Evolutionary conservation across 2,113 vertebrate species (phyloP).

Genomic region (Thermophis baileyi): DNA sequence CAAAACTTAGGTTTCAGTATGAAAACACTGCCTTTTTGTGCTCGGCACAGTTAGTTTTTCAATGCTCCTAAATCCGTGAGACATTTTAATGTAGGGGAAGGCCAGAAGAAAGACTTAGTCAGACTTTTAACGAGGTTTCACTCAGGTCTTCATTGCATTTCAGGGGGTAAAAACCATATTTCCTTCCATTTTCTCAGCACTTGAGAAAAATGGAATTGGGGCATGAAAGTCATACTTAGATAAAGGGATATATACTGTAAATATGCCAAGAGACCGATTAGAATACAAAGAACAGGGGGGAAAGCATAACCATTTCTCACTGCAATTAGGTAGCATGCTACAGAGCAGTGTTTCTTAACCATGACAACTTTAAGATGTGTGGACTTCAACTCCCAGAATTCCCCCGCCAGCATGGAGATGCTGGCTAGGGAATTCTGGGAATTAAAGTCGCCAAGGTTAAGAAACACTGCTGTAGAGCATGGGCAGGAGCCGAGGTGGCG

Average conservation of each 20-base stretch:
- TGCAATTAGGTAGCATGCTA: background rate
- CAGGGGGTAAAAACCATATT: conserved; percentile 43
- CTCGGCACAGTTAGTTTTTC: background rate
- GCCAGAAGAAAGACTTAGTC: conserved; percentile 42
- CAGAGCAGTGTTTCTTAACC: background rate
- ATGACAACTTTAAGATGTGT: background rate
- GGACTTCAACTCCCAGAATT: background rate
- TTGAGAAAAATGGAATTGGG: conserved; percentile 33
- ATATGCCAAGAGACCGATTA: conserved; percentile 15
- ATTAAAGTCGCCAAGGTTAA: background rate
- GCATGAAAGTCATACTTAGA: conserved; percentile 41
- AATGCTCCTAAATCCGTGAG: background rate
- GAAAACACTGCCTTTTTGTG: background rate
- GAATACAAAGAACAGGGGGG: background rate
- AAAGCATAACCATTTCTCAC: background rate
- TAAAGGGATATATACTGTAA: conserved; percentile 20
- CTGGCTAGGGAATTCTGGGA: background rate
- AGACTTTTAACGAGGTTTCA: background rate
- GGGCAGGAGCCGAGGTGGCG: too few relatives aligned
- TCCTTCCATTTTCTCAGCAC: conserved; percentile 23
- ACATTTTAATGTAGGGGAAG: background rate
- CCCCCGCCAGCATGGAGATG: background rate
- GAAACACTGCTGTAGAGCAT: background rate
- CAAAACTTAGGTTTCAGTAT: background rate
- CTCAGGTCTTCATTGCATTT: conserved; percentile 34